These are phyloP conservation scores for Rhamnusium bicolor DNA, from an alignment of 2,888 invertebrate species.

Conservation along the genomic window DNA sequence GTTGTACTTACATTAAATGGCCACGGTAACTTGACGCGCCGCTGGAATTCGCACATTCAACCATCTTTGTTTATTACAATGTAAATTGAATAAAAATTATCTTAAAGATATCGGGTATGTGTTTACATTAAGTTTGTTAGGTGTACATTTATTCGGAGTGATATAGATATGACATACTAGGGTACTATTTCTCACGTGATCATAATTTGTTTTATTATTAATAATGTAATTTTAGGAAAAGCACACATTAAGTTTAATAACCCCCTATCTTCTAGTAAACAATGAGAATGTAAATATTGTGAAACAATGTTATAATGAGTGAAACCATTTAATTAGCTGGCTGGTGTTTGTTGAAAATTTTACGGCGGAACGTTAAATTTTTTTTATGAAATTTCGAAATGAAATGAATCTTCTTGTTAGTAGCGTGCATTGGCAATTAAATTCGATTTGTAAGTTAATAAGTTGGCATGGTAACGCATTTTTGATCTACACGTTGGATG, in stretches of 20 bases:
- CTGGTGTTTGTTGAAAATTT: slow-evolving; percentile 6
- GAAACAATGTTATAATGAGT: slow-evolving; percentile 26
- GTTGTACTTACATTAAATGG: no score
- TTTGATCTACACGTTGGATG: slow-evolving; percentile 25
- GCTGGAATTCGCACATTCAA: no score
- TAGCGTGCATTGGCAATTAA: background rate
- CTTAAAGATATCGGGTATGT: no score
- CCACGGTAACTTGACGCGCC: no score
- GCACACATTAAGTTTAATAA: slow-evolving; percentile 20
- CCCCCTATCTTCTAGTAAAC: slow-evolving; percentile 23
- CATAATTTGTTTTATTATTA: background rate
- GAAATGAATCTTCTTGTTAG: background rate
- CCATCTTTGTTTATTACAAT: no score
- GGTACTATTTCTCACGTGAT: background rate
- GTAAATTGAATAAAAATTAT: no score
- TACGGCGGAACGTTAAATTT: background rate
- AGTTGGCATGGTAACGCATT: slow-evolving; percentile 29
- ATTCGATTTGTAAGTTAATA: slow-evolving; percentile 18
- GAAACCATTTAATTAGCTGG: slow-evolving; percentile 24
- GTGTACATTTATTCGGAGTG: no score
- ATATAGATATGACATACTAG: no score
- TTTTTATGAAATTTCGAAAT: background rate
- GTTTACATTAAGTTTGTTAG: no score
- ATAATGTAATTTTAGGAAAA: background rate
- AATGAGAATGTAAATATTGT: slow-evolving; percentile 26